Evolutionary conservation across 2,113 vertebrate species (phyloP).

Genomic region (Onychorhynchus coronatus): DNA sequence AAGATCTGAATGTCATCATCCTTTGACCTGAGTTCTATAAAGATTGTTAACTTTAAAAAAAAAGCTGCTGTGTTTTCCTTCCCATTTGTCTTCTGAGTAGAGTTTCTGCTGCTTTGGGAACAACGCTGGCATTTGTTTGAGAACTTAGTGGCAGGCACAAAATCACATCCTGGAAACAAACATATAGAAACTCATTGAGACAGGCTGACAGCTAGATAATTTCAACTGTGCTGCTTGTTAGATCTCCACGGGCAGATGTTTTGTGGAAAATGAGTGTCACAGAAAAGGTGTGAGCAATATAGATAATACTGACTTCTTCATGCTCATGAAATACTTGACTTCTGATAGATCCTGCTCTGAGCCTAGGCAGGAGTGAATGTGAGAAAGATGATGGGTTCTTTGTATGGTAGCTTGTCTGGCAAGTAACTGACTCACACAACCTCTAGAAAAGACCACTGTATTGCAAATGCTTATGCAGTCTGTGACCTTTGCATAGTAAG

Average conservation of each 20-base stretch:
- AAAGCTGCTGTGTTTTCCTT: not conserved
- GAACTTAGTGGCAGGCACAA: not conserved
- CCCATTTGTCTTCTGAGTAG: not conserved
- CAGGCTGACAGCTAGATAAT: not conserved
- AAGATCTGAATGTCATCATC: conserved; percentile 38
- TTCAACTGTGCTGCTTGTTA: not conserved
- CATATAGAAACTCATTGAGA: not conserved
- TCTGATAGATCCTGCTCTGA: not conserved
- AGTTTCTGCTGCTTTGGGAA: conserved; percentile 2
- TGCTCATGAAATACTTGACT: not conserved
- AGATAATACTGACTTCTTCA: not conserved
- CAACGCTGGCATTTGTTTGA: not conserved
- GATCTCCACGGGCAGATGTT: not conserved
- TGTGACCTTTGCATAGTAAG: conserved; percentile 58
- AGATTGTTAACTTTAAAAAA: not conserved
- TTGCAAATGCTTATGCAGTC: conserved; percentile 57
- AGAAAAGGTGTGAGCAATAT: not conserved
- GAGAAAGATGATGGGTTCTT: not conserved
- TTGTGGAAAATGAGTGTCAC: not conserved
- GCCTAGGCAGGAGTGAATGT: not conserved
- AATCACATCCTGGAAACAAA: not conserved
- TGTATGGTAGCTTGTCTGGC: not conserved
- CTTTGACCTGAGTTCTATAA: conserved; percentile 29
- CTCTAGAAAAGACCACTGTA: not conserved
- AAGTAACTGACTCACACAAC: not conserved